Percentiles rank a stretch among this genome's conserved stretches.
Conservation (phyloP, 2,888 invertebrate species). For the Hypsopygia costalis region DNA sequence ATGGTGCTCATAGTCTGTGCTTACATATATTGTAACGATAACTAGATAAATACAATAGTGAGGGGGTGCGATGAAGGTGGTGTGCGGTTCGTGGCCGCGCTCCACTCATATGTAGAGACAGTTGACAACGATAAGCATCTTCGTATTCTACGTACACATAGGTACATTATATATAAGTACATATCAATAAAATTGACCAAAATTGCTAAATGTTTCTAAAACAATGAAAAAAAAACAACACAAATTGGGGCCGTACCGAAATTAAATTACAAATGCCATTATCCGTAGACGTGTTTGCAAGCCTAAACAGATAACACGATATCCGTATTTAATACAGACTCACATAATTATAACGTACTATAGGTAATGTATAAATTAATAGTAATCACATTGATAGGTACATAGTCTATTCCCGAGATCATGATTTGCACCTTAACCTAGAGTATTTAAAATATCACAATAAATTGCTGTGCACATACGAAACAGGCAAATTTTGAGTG, state of each 20-base stretch:
- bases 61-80: conserved; percentile 49
- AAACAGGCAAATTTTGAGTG: conserved; percentile 80
- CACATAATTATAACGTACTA: conserved; percentile 35
- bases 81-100: conserved; percentile 28
- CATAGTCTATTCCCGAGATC: conserved; percentile 69
- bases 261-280: conserved; percentile 27
- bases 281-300: conserved; percentile 37
- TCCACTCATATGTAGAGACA: conserved; percentile 26
- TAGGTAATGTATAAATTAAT: conserved; percentile 43
- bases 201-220: conserved; percentile 60
- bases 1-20: conserved; percentile 60
- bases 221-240: conserved; percentile 22
- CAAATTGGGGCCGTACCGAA: conserved; percentile 23
- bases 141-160: conserved; percentile 28
- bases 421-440: conserved; percentile 73
- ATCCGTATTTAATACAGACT: conserved; percentile 56
- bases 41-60: conserved; percentile 47
- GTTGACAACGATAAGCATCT: conserved; percentile 51
- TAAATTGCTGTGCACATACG: conserved; percentile 81
- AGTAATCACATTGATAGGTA: conserved; percentile 70
- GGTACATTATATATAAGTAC: conserved; percentile 53
- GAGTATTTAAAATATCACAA: conserved; percentile 80
- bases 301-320: conserved; percentile 40
- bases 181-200: conserved; percentile 66
- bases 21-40: conserved; percentile 50